phyloP scores from a whole-genome alignment of 1,140 invertebrate species.

The Bombus terrestris region DNA sequence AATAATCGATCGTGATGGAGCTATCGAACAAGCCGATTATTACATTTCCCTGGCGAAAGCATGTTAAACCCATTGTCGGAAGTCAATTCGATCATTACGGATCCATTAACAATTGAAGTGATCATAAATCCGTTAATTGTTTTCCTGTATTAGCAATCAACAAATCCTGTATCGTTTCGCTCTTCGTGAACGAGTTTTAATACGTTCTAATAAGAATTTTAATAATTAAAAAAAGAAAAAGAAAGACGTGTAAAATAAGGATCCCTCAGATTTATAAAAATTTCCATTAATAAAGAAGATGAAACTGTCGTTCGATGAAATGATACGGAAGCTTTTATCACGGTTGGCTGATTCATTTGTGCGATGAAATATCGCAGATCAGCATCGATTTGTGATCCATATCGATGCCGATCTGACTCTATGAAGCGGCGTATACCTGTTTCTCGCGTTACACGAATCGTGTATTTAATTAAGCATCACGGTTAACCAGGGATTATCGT shows the following conservation, averaged over 20 bases:
- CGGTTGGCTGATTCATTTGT: neutral
- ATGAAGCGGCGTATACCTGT: neutral
- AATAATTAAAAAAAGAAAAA: neutral
- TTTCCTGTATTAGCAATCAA: neutral
- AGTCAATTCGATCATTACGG: neutral
- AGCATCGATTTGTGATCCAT: neutral
- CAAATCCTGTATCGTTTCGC: neutral
- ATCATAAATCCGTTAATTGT: slow-evolving; percentile 3
- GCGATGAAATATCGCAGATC: neutral
- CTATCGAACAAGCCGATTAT: neutral
- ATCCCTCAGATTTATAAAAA: neutral
- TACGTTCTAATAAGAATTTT: neutral
- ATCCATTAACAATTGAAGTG: slow-evolving; percentile 24
- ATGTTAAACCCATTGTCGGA: neutral
- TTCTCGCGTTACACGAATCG: slow-evolving; percentile 4
- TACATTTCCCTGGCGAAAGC: neutral
- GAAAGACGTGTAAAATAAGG: neutral
- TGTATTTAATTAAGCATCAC: slow-evolving; percentile 33
- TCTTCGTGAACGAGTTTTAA: neutral
- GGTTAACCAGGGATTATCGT: slow-evolving; percentile 38
- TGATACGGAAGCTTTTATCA: neutral
- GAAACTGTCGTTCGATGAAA: neutral
- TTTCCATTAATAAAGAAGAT: neutral
- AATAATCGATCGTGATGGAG: too few species aligned
- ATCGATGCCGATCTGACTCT: neutral